Percentiles rank a stretch among this genome's conserved stretches.
Conservation (phyloP, 2,888 invertebrate genomes). For the Spodoptera littoralis region DNA sequence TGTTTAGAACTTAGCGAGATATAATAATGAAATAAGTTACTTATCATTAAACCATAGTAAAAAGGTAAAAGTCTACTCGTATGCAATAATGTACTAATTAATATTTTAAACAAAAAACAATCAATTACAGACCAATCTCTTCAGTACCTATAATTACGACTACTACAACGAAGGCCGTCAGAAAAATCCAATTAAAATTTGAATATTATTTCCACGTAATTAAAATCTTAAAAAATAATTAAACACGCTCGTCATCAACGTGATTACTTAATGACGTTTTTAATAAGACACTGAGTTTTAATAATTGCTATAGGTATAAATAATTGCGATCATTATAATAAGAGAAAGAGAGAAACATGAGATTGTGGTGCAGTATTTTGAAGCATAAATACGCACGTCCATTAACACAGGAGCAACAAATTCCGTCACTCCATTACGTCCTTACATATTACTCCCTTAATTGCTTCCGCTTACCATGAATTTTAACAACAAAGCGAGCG, state of each 20-base stretch:
- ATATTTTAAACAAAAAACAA: too few species aligned
- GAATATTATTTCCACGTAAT: neutral
- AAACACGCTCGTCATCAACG: conserved; percentile 21
- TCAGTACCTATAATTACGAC: too few species aligned
- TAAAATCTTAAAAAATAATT: conserved; percentile 30
- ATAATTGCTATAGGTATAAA: conserved; percentile 63
- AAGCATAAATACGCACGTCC: conserved; percentile 79
- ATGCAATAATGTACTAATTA: too few species aligned
- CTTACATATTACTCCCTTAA: conserved; percentile 84
- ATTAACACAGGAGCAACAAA: conserved; percentile 82
- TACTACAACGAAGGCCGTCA: too few species aligned
- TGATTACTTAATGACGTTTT: conserved; percentile 48
- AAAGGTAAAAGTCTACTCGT: too few species aligned
- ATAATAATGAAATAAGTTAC: too few species aligned
- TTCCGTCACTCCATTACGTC: conserved; percentile 84
- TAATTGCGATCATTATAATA: conserved; percentile 71
- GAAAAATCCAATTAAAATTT: too few species aligned
- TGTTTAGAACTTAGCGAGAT: neutral
- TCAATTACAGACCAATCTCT: too few species aligned
- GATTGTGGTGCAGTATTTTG: conserved; percentile 74
- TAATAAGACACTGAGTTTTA: conserved; percentile 47
- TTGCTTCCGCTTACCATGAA: conserved; percentile 85
- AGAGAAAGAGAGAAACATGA: conserved; percentile 62
- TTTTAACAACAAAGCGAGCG: conserved; percentile 84
- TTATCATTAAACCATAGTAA: too few species aligned